Percentiles rank a stretch among this genome's conserved stretches.
These are phyloP conservation scores for Drosophila lacteicornis DNA, from an alignment of 1,140 invertebrate genomes.

Conservation along the genomic window DNA sequence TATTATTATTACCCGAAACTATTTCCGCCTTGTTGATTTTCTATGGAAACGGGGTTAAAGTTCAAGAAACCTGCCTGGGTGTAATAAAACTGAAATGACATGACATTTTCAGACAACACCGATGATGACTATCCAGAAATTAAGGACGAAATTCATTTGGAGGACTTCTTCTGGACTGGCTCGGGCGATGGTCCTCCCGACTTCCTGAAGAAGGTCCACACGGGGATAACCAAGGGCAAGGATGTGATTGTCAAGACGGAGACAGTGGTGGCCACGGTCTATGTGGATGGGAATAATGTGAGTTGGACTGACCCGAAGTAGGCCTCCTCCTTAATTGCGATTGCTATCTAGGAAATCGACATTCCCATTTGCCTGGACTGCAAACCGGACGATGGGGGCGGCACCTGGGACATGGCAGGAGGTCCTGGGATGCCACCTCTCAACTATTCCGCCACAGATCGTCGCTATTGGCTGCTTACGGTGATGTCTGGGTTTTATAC, in stretches of 20 bases:
- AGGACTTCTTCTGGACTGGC: slow-evolving; percentile 94
- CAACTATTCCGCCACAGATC: slow-evolving; percentile 85
- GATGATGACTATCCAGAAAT: slow-evolving; percentile 85
- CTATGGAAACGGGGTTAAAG: slow-evolving; percentile 71
- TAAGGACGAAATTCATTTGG: slow-evolving; percentile 88
- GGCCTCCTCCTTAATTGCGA: not conserved
- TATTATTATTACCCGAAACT: not conserved
- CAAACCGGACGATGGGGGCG: slow-evolving; percentile 70
- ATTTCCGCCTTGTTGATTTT: slow-evolving; percentile 40
- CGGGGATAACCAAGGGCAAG: slow-evolving; percentile 80
- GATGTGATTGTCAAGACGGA: slow-evolving; percentile 84
- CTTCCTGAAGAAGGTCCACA: slow-evolving; percentile 80
- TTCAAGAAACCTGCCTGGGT: slow-evolving; percentile 65
- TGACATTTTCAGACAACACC: slow-evolving; percentile 62
- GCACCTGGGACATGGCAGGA: slow-evolving; percentile 63
- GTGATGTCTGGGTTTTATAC: slow-evolving; percentile 87
- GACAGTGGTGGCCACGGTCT: slow-evolving; percentile 88
- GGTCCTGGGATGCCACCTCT: slow-evolving; percentile 64
- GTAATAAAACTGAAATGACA: slow-evolving; percentile 22
- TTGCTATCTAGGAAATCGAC: slow-evolving; percentile 73
- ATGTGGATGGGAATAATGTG: slow-evolving; percentile 85
- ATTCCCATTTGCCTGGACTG: slow-evolving; percentile 84
- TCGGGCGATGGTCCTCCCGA: slow-evolving; percentile 90
- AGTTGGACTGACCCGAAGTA: slow-evolving; percentile 10
- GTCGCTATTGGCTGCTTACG: slow-evolving; percentile 92